phyloP scores from a whole-genome alignment of 2,797 vertebrate genomes.

The Bucorvus abyssinicus region DNA sequence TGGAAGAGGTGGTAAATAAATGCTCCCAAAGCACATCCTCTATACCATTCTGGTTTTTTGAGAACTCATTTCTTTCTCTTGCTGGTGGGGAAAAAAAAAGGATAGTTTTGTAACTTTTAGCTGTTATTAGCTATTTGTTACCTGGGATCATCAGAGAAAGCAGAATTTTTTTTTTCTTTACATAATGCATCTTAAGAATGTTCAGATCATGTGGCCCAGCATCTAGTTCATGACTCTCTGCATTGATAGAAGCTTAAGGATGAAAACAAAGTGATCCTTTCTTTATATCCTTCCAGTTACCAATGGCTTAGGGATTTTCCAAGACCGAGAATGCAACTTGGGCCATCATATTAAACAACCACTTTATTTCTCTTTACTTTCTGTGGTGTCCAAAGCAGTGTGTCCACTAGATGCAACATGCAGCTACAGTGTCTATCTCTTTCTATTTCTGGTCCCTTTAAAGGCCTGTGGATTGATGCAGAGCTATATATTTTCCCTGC shows the following conservation, averaged over 20 bases:
- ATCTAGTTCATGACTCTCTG: not conserved
- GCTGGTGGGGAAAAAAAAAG: not conserved
- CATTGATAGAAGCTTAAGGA: not conserved
- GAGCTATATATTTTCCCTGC: not conserved
- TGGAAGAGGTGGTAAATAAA: not conserved
- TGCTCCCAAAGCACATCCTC: not conserved
- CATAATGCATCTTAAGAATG: not conserved
- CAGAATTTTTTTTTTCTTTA: not conserved
- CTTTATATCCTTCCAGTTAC: not conserved
- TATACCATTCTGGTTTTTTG: not conserved
- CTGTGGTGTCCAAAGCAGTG: not conserved
- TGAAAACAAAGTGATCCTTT: not conserved
- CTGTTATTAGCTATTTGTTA: not conserved
- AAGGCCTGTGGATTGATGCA: not conserved
- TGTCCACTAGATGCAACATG: rapidly evolving
- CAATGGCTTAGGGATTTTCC: not conserved
- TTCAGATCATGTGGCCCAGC: not conserved
- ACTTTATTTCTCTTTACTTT: not conserved
- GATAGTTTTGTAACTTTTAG: not conserved
- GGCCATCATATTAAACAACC: not conserved
- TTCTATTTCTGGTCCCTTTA: not conserved
- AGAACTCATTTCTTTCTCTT: not conserved
- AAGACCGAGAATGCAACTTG: not conserved
- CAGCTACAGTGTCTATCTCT: not conserved
- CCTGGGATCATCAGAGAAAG: not conserved